Conservation (phyloP, 2,797 vertebrate genomes). For the Hydrocynus forskahlii region DNA sequence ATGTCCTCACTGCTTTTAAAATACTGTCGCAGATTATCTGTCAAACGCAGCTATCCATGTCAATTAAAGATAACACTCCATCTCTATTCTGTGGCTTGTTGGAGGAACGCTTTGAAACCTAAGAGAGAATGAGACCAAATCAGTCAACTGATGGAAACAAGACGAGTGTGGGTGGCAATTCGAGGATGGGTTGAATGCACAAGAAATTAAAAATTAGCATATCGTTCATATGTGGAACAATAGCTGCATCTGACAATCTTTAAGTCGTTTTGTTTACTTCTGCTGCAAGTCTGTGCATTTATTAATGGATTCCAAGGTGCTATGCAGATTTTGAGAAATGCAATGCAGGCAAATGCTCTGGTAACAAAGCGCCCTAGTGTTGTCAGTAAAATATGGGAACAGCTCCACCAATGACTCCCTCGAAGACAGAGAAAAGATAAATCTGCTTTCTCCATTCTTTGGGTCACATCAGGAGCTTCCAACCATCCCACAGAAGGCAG, state of each 20-base stretch:
- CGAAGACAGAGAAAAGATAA: constrained; percentile 28
- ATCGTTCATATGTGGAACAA: constrained; percentile 13
- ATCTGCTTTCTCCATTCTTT: constrained; percentile 44
- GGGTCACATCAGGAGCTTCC: constrained; percentile 35
- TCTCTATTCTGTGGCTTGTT: constrained; percentile 35
- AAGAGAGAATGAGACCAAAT: constrained; percentile 37
- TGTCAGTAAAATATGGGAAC: constrained; percentile 8
- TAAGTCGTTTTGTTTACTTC: not conserved
- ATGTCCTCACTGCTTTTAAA: constrained; percentile 53
- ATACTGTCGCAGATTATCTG: constrained; percentile 64
- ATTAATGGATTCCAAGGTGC: not conserved
- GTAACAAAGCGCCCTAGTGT: not conserved
- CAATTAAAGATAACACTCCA: constrained; percentile 54
- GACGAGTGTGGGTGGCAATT: constrained; percentile 49
- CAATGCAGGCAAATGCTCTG: not conserved
- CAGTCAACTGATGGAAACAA: constrained; percentile 42
- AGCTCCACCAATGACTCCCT: constrained; percentile 18
- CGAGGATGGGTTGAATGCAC: constrained; percentile 14
- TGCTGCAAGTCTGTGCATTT: not conserved
- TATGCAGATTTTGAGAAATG: not conserved
- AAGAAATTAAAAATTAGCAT: constrained; percentile 39
- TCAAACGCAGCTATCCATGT: constrained; percentile 60
- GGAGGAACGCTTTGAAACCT: constrained; percentile 34
- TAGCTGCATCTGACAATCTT: constrained; percentile 7
- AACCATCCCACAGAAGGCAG: constrained; percentile 45